These are phyloP conservation scores for Oligia fasciuncula DNA, from an alignment of 2,888 invertebrate genomes.

Conservation along the genomic window DNA sequence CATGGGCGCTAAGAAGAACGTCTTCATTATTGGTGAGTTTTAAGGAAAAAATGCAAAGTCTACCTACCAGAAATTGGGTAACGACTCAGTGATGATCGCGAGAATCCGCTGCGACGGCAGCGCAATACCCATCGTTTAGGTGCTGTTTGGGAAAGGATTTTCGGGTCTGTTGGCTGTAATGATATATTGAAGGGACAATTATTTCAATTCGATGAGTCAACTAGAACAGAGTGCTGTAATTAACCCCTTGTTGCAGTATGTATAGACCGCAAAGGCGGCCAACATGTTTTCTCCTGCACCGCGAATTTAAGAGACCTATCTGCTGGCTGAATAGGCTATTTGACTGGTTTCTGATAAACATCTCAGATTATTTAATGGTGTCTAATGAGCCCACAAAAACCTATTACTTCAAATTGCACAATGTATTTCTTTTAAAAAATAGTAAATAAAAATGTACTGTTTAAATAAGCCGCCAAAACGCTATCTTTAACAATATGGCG, in stretches of 20 bases:
- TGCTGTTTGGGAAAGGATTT: neutral
- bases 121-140: neutral
- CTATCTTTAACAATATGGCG: too few relatives aligned
- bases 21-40: slow-evolving; percentile 98
- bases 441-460: too few relatives aligned
- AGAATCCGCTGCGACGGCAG: neutral
- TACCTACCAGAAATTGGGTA: neutral
- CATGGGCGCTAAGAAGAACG: slow-evolving; percentile 99
- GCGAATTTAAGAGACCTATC: neutral
- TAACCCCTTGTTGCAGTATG: neutral
- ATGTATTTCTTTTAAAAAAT: too few relatives aligned
- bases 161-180: neutral
- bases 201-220: neutral
- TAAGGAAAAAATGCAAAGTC: neutral
- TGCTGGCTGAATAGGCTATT: too few relatives aligned
- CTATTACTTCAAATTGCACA: too few relatives aligned
- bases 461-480: too few relatives aligned
- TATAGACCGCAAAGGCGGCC: neutral
- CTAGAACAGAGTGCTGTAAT: neutral
- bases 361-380: too few relatives aligned
- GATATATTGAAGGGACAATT: neutral
- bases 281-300: neutral
- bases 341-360: too few relatives aligned
- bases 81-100: neutral
- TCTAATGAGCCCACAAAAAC: too few relatives aligned